These are phyloP conservation scores for Echinarachnius parma DNA, from an alignment of 53 echinoderm and acorn worm genomes.

Conservation along the genomic window DNA sequence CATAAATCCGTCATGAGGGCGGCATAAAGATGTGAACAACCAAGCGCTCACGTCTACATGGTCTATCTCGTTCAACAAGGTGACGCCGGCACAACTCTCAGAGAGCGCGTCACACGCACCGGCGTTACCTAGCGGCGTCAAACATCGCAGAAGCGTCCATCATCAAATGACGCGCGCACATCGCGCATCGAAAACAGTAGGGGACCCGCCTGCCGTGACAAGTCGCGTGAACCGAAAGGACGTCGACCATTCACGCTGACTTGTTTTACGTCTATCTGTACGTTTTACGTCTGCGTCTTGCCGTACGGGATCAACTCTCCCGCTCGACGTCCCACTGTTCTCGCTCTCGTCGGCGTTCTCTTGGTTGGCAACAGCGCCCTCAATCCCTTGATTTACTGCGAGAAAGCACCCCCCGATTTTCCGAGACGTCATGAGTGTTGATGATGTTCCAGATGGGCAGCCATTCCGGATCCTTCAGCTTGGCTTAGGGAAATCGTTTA, in stretches of 20 bases:
- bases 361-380: conserved; percentile 23
- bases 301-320: conserved; percentile 35
- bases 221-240: no score
- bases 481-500: background rate
- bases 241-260: no score
- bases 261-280: no score
- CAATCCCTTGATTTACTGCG: conserved; percentile 33
- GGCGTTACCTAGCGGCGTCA: no score
- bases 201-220: no score
- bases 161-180: no score
- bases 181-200: no score
- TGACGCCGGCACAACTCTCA: background rate
- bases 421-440: conserved; percentile 3
- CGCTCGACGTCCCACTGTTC: no score
- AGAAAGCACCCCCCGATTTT: conserved; percentile 25
- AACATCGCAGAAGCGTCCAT: no score
- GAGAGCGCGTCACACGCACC: background rate
- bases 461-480: conserved; percentile 22
- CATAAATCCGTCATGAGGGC: conserved; percentile 17
- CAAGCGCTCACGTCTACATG: background rate
- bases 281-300: conserved; percentile 23
- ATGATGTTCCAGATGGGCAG: background rate
- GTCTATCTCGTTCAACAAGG: conserved; percentile 4
- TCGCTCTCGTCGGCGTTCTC: conserved; percentile 8
- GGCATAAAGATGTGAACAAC: background rate